phyloP scores from a whole-genome alignment of 1,140 invertebrate genomes.

The Linepithema humile region DNA sequence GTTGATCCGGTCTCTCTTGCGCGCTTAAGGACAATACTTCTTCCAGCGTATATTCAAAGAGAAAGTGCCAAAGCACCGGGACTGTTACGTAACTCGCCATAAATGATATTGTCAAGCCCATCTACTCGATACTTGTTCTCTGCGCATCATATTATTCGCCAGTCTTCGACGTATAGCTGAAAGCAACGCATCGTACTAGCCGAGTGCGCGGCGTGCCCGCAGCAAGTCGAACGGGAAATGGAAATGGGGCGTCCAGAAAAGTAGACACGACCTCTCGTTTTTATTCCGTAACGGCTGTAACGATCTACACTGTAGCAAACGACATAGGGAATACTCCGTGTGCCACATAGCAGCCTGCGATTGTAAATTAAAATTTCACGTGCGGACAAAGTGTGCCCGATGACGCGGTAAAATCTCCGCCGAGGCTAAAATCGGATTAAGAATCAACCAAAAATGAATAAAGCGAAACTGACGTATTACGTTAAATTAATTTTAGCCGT shows the following conservation, averaged over 20 bases:
- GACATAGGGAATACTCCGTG: not conserved
- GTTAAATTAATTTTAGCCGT: constrained; percentile 17
- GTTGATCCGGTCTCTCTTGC: constrained; percentile 23
- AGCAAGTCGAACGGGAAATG: constrained; percentile 48
- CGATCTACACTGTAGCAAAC: not conserved
- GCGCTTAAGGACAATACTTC: constrained; percentile 75
- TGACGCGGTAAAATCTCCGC: constrained; percentile 12
- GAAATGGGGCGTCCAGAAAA: constrained; percentile 47
- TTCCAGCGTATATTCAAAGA: constrained; percentile 70
- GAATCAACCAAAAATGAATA: not conserved
- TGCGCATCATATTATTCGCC: constrained; percentile 70
- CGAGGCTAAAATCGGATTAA: not conserved
- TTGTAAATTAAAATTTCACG: constrained; percentile 33
- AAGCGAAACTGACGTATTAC: not conserved
- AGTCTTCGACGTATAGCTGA: constrained; percentile 63
- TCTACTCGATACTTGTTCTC: constrained; percentile 62
- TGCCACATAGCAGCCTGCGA: not conserved
- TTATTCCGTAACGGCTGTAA: not conserved
- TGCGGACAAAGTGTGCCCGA: not conserved
- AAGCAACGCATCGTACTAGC: constrained; percentile 50
- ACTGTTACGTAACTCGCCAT: constrained; percentile 80
- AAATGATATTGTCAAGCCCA: constrained; percentile 82
- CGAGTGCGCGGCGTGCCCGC: constrained; percentile 9
- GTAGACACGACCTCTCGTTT: constrained; percentile 48
- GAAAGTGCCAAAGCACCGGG: constrained; percentile 79